Conservation (phyloP, 2,113 vertebrate genomes). For the Amphiprion ocellaris region DNA sequence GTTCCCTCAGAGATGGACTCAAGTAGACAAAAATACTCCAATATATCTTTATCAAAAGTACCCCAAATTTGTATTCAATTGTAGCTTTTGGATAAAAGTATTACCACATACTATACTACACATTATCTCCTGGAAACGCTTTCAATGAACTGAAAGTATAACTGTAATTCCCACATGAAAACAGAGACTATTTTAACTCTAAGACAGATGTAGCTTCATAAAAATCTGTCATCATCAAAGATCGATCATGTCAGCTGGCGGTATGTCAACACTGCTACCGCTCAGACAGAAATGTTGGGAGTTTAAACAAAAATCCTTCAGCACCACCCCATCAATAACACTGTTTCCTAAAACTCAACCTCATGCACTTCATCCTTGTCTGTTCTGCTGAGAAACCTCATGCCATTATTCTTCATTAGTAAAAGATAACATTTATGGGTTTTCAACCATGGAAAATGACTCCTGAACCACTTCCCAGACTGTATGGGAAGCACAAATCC, state of each 20-base stretch:
- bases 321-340: background rate
- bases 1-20: too few relatives aligned
- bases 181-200: background rate
- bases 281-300: background rate
- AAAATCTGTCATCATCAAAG: background rate
- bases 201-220: background rate
- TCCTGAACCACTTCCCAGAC: background rate
- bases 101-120: too few relatives aligned
- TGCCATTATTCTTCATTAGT: constrained; percentile 33
- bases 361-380: background rate
- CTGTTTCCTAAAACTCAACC: background rate
- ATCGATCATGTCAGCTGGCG: background rate
- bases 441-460: constrained; percentile 7
- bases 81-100: too few relatives aligned
- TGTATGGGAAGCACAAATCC: background rate
- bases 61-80: too few relatives aligned
- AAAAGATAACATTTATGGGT: constrained; percentile 23
- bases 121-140: too few relatives aligned
- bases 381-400: background rate
- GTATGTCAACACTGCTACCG: background rate
- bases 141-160: background rate
- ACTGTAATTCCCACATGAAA: background rate
- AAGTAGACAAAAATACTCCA: too few relatives aligned
- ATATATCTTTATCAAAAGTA: too few relatives aligned
- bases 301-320: background rate